Evolutionary conservation across 2,888 invertebrate genomes (phyloP).

Genomic region (Artemia sinica): DNA sequence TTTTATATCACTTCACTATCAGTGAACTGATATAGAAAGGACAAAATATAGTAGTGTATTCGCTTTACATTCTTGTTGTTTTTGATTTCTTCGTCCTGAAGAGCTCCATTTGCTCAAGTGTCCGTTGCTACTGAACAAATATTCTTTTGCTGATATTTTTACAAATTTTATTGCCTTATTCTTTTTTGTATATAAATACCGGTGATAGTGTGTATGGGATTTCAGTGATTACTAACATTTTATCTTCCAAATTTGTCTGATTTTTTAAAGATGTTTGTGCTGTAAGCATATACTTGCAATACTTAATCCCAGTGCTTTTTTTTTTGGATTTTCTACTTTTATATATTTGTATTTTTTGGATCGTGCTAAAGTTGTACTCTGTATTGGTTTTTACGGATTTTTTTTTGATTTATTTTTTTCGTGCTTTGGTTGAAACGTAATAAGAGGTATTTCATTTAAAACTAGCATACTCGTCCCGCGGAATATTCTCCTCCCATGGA

Average conservation of each 20-base stretch:
- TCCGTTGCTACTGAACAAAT: neutral
- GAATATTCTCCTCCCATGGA: too few relatives aligned
- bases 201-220: slow-evolving; percentile 10
- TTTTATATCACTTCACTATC: too few relatives aligned
- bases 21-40: too few relatives aligned
- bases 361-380: too few relatives aligned
- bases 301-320: slow-evolving; percentile 11
- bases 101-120: neutral
- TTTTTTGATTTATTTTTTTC: too few relatives aligned
- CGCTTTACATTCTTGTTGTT: too few relatives aligned
- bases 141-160: neutral
- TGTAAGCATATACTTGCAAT: neutral
- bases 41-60: too few relatives aligned
- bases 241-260: neutral
- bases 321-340: slow-evolving; percentile 11
- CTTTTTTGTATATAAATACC: slow-evolving; percentile 6
- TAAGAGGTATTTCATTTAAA: too few relatives aligned
- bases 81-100: too few relatives aligned
- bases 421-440: too few relatives aligned
- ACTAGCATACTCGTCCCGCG: too few relatives aligned
- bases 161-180: neutral
- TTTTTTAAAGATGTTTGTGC: neutral
- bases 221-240: neutral
- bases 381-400: too few relatives aligned
- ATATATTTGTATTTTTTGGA: neutral